phyloP scores from a whole-genome alignment of 2,888 invertebrate genomes.

The Luffia ferchaultella region DNA sequence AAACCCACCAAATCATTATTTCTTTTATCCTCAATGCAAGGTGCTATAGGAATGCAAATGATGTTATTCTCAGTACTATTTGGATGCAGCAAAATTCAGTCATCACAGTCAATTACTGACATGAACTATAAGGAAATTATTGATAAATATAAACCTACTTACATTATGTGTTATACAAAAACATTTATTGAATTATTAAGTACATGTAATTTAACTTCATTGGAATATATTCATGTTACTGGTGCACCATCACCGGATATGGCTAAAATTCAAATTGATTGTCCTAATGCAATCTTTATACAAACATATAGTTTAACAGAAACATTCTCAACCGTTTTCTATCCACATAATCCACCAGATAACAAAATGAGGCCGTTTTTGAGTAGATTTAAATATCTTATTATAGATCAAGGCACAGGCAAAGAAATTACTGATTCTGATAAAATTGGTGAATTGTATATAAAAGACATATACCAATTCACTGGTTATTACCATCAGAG shows the following conservation, averaged over 20 bases:
- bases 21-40: background rate
- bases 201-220: background rate
- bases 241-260: background rate
- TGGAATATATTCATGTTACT: background rate
- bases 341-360: background rate
- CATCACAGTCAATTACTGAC: background rate
- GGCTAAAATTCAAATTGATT: background rate
- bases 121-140: background rate
- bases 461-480: conserved; percentile 2
- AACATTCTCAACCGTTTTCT: background rate
- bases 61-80: background rate
- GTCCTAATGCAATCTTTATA: background rate
- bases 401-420: background rate
- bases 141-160: conserved; percentile 1
- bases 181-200: background rate
- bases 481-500: conserved; percentile 28
- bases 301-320: conserved; percentile 2
- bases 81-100: background rate
- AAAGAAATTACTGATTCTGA: background rate
- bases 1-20: background rate
- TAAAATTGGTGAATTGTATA: background rate
- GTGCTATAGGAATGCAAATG: background rate
- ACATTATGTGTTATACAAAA: background rate
- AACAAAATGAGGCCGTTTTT: background rate
- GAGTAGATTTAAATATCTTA: background rate